A percentile compares a stretch with the other conserved stretches of the same genome.
phyloP scores from a whole-genome alignment of 2,888 invertebrate species.

The Apoda limacodes region DNA sequence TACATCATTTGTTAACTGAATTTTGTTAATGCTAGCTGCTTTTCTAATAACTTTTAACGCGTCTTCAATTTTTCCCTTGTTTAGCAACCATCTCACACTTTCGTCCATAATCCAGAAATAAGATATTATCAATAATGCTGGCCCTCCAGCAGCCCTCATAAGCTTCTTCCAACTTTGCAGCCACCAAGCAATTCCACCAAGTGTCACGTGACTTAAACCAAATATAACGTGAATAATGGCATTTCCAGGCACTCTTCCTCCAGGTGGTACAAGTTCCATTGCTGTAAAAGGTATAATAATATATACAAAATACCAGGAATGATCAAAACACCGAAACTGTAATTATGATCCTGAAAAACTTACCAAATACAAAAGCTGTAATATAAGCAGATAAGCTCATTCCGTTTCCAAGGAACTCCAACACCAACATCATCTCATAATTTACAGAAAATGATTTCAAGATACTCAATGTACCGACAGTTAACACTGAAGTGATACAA shows the following conservation, averaged over 20 bases:
- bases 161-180: slow-evolving; percentile 72
- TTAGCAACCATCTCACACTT: slow-evolving; percentile 76
- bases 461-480: too few species aligned
- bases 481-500: too few species aligned
- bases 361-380: too few species aligned
- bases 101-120: slow-evolving; percentile 74
- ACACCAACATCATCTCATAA: too few species aligned
- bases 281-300: slow-evolving; percentile 60
- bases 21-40: slow-evolving; percentile 66
- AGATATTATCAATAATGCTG: slow-evolving; percentile 68
- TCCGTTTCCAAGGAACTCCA: too few species aligned
- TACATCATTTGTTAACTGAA: slow-evolving; percentile 31
- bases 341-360: too few species aligned
- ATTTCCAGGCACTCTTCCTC: slow-evolving; percentile 73
- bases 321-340: too few species aligned
- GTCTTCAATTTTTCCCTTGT: slow-evolving; percentile 67
- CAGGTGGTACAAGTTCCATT: slow-evolving; percentile 77
- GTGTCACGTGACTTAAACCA: slow-evolving; percentile 71
- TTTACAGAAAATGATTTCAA: too few species aligned
- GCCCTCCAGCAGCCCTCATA: slow-evolving; percentile 71
- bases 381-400: too few species aligned
- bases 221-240: slow-evolving; percentile 73
- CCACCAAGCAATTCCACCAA: slow-evolving; percentile 72
- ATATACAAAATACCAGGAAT: too few species aligned
- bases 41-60: slow-evolving; percentile 66